Conservation (phyloP, 2,113 vertebrate genomes). For the Petrocephalus zakoni region DNA sequence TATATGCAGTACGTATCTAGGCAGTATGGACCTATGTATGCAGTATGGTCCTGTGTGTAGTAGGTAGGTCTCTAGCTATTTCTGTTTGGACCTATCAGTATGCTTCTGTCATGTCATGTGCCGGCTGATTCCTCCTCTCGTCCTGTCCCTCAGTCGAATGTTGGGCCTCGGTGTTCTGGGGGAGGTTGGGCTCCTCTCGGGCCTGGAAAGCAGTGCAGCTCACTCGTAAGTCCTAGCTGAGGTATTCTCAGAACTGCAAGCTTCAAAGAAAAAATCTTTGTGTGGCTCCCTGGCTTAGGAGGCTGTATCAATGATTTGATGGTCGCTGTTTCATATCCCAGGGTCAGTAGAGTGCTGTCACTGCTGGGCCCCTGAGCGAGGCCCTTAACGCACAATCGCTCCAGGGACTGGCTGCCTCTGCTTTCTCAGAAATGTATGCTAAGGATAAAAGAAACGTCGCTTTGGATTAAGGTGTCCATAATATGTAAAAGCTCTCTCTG, state of each 20-base stretch:
- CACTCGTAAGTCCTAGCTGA: no score
- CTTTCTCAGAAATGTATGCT: neutral
- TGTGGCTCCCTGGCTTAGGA: neutral
- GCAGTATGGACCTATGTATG: no score
- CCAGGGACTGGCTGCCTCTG: neutral
- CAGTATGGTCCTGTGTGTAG: neutral
- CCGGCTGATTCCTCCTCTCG: no score
- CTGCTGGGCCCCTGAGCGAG: neutral
- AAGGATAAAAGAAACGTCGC: neutral
- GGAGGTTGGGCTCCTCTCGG: neutral
- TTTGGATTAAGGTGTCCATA: neutral
- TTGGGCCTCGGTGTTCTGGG: neutral
- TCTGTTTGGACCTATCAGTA: no score
- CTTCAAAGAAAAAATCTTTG: neutral
- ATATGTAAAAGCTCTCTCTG: neutral
- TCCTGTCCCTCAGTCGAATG: no score
- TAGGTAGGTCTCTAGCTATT: neutral
- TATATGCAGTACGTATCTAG: no score
- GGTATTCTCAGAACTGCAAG: no score
- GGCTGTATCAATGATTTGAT: neutral
- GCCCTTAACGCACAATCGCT: neutral
- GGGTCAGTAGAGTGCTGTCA: neutral
- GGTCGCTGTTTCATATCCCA: neutral
- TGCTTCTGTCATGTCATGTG: no score
- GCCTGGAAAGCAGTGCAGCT: neutral